Evolutionary conservation across 2,888 invertebrate genomes (phyloP), one percentile per base, ranked within the genome.

Genomic region (Dusona sp.): DNA sequence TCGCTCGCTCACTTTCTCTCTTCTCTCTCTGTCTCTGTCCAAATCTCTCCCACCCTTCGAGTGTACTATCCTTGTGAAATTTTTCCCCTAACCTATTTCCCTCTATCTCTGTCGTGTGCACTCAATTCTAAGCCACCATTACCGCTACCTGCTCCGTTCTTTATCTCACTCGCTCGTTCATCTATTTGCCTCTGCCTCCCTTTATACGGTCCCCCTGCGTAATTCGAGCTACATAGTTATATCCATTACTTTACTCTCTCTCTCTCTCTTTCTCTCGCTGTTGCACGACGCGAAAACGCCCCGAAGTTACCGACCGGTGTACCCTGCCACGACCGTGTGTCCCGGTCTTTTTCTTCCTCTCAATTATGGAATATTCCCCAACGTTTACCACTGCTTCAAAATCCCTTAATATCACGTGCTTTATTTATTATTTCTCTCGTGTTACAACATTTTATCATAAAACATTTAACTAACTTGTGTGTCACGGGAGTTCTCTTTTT

Each of bases 371-470:
- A 83, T 74, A 85, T 83, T 87, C 84, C 94, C 95, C 38, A 87
- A 94, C 94, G 95, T 94, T 95, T 95, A 83, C 68, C 36, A 73
- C 57, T 48, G 22, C 45, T 22, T 67, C 22, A n/a, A 36, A 36
- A n/a, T 9, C 11, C 36, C 22, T 13, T 42, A 16, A 38, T 19
- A 22, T 65, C 36, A 2, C 33, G 64, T 68, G 73, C 45, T 57
- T 57, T 42, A n/a, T 42, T 36, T 36, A n/a, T 42, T 79, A 42
- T 61, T 51, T 51, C 48, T 67, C 36, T 25, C 67, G 36, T 51
- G 54, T 79, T 6, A 36, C 36, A 68, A 51, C 38, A 61, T 78
- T 57, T 57, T 61, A 61, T 16, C 36, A 57, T 29, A 45, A 45
- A 65, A 61, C 42, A 70, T 42, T 29, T 19, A 61, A 79, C 79